Evolutionary conservation across 1,140 invertebrate species (phyloP).

Genomic region (Belonocnema kinseyi): DNA sequence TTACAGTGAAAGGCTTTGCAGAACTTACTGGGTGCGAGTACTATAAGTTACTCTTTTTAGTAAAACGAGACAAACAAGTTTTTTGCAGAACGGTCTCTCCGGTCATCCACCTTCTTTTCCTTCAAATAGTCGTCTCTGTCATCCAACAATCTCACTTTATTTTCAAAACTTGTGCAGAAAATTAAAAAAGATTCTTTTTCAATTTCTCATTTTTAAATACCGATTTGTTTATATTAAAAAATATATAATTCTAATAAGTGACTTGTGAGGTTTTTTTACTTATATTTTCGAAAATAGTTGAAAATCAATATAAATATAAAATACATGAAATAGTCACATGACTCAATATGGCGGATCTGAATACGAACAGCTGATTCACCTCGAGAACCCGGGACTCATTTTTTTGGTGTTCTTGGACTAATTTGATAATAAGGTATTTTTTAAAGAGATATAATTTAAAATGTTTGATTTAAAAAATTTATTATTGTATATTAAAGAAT

Average conservation of each 20-base stretch:
- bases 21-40: conserved; percentile 33
- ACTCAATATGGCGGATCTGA: not conserved
- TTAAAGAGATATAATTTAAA: not conserved
- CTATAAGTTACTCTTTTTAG: conserved; percentile 48
- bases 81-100: conserved; percentile 47
- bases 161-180: too few relatives aligned
- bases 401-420: not conserved
- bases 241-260: too few relatives aligned
- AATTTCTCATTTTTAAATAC: too few relatives aligned
- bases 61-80: conserved; percentile 58
- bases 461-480: too few relatives aligned
- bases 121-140: conserved; percentile 17
- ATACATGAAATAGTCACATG: not conserved
- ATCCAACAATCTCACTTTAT: conserved; percentile 6
- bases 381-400: not conserved
- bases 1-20: conserved; percentile 5
- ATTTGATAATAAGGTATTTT: not conserved
- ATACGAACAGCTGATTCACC: conserved; percentile 2
- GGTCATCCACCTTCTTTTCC: conserved; percentile 58
- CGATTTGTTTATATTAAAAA: too few relatives aligned
- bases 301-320: too few relatives aligned
- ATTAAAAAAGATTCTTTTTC: too few relatives aligned
- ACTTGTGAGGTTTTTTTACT: too few relatives aligned
- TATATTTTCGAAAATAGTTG: too few relatives aligned
- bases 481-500: too few relatives aligned